phyloP scores from a whole-genome alignment of 2,888 invertebrate genomes.

The Bedellia somnulentella region DNA sequence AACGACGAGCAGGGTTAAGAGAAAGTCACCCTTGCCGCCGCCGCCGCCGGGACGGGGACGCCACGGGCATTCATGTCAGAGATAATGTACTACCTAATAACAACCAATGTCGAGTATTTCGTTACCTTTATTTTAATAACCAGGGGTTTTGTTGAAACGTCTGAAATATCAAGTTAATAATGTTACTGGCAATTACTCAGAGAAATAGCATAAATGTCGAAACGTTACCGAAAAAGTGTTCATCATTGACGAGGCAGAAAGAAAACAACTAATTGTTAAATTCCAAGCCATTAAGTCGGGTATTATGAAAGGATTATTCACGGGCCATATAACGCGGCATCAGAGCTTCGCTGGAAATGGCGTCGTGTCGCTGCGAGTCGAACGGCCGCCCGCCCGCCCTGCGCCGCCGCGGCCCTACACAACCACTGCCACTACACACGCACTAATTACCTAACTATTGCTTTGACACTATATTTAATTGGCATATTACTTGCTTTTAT shows the following conservation, averaged over 20 bases:
- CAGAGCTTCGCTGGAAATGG: slow-evolving; percentile 11
- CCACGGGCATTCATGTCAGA: slow-evolving; percentile 10
- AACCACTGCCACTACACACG: slow-evolving; percentile 13
- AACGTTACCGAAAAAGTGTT: slow-evolving; percentile 19
- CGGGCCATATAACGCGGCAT: slow-evolving; percentile 51
- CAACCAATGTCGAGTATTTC: too few species aligned
- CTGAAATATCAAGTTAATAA: too few species aligned
- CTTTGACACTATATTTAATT: too few species aligned
- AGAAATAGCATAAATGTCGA: background rate
- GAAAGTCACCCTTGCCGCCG: slow-evolving; percentile 13
- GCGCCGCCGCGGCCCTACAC: slow-evolving; percentile 7
- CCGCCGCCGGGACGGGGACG: slow-evolving; percentile 9
- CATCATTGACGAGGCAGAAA: slow-evolving; percentile 48
- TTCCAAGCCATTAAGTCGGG: slow-evolving; percentile 54
- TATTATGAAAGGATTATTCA: slow-evolving; percentile 56
- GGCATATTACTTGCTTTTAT: too few species aligned
- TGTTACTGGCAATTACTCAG: too few species aligned
- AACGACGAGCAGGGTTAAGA: slow-evolving; percentile 26
- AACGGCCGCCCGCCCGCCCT: slow-evolving; percentile 14
- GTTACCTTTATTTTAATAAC: too few species aligned
- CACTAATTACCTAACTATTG: background rate
- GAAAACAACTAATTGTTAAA: slow-evolving; percentile 58
- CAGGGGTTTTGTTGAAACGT: too few species aligned
- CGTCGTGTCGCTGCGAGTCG: background rate
- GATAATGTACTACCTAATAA: too few species aligned